phyloP scores from a whole-genome alignment of 2,113 vertebrate genomes.

The Cyanocitta stelleri region DNA sequence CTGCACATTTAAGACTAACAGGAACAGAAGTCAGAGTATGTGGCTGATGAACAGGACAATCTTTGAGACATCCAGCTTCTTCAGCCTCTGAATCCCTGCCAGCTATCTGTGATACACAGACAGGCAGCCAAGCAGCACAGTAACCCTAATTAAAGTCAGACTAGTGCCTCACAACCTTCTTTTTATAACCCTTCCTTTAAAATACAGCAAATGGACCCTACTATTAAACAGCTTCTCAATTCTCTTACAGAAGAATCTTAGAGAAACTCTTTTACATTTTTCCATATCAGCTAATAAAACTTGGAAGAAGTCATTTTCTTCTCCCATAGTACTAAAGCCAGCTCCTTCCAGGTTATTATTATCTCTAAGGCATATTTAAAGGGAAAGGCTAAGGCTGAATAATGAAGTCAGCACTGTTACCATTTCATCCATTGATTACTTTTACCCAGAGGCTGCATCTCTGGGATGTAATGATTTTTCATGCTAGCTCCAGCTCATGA shows the following conservation, averaged over 20 bases:
- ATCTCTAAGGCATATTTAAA: background rate
- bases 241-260: background rate
- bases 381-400: background rate
- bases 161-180: background rate
- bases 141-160: background rate
- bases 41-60: background rate
- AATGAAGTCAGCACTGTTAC: background rate
- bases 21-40: background rate
- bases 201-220: background rate
- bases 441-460: slow-evolving; percentile 10
- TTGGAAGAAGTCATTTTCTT: background rate
- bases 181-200: background rate
- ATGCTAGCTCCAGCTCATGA: background rate
- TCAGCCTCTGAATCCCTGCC: background rate
- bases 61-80: background rate
- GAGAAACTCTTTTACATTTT: background rate
- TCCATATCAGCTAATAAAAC: background rate
- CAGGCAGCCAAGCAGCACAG: background rate
- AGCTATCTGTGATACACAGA: background rate
- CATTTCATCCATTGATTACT: background rate
- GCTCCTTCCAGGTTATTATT: background rate
- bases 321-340: background rate
- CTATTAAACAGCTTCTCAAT: background rate
- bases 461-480: background rate
- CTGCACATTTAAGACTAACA: background rate